Evolutionary conservation across 1,140 invertebrate species (phyloP).

Genomic region (Neotoxoptera formosana): DNA sequence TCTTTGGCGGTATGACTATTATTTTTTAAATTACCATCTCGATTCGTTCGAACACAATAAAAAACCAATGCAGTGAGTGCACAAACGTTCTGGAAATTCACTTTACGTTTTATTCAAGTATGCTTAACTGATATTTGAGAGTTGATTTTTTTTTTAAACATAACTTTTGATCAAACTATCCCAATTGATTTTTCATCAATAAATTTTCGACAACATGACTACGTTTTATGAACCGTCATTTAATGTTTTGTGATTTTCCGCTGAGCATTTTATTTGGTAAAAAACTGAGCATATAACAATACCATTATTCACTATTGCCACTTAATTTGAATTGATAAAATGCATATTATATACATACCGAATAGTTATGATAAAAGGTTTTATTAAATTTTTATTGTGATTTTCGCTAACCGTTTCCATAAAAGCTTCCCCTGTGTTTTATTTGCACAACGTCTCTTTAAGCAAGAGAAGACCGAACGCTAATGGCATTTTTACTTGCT

Average conservation of each 20-base stretch:
- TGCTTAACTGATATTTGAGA: background rate
- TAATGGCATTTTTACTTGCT: background rate
- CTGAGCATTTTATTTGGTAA: background rate
- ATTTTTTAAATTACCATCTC: conserved; percentile 18
- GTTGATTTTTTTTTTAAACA: background rate
- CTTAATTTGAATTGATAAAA: background rate
- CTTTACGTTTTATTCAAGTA: background rate
- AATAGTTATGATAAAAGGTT: background rate
- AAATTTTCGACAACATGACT: background rate
- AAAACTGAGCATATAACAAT: background rate
- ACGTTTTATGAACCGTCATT: background rate
- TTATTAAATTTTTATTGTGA: background rate
- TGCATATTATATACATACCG: background rate
- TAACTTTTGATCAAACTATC: background rate
- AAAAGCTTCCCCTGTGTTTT: background rate
- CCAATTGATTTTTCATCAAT: background rate
- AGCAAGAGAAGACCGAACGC: background rate
- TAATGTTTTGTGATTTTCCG: background rate
- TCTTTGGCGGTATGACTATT: background rate
- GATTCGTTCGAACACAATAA: background rate
- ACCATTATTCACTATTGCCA: background rate
- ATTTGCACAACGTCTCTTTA: background rate
- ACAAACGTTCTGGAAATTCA: background rate
- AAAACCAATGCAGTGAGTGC: background rate
- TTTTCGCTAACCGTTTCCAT: background rate